A percentile compares a stretch with the other conserved stretches of the same genome.
Evolutionary conservation across 2,113 vertebrate genomes (phyloP).

Genomic region (Pardalotus punctatus): DNA sequence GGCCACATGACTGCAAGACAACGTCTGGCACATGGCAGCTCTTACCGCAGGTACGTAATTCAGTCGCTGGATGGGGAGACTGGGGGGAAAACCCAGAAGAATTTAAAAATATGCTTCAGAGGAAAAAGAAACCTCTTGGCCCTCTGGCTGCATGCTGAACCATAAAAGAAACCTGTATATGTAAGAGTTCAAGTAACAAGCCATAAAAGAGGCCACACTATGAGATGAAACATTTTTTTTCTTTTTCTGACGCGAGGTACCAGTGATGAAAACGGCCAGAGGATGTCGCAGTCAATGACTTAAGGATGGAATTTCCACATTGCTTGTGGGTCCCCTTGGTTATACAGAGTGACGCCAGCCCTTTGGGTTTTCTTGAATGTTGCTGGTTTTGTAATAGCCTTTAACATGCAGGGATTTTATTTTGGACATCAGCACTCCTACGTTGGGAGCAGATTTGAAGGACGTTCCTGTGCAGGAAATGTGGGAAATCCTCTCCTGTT

Average conservation of each 20-base stretch:
- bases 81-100: conserved; percentile 13
- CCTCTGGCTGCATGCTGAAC: not conserved
- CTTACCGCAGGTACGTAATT: not conserved
- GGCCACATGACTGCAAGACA: not conserved
- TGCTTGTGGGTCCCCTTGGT: not conserved
- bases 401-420: not conserved
- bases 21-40: not conserved
- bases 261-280: conserved; percentile 27
- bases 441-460: not conserved
- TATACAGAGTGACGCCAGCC: conserved; percentile 12
- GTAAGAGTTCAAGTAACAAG: not conserved
- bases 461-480: not conserved
- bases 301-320: conserved; percentile 58
- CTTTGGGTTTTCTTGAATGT: not conserved
- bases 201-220: not conserved
- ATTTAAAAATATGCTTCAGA: not conserved
- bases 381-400: conserved; percentile 14
- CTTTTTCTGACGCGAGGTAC: not conserved
- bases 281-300: conserved; percentile 28
- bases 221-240: not conserved
- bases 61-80: not conserved
- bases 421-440: not conserved
- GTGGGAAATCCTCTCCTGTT: not conserved
- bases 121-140: not conserved
- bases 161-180: not conserved